phyloP scores from a whole-genome alignment of 2,888 invertebrate species.

The Apocheima hispidaria region DNA sequence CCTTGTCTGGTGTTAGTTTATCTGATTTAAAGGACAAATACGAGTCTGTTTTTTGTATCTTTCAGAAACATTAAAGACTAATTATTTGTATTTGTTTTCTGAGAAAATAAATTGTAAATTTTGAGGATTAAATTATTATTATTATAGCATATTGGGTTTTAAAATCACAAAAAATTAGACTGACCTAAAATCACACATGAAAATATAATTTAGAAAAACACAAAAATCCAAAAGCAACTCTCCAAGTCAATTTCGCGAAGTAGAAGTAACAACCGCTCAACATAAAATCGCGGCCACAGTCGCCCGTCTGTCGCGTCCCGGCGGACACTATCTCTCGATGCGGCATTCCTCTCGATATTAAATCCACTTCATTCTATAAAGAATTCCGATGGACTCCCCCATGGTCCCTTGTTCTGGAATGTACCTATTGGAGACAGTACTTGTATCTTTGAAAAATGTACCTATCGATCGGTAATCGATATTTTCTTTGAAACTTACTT shows the following conservation, averaged over 20 bases:
- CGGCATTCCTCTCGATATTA: slow-evolving; percentile 81
- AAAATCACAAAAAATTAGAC: not conserved
- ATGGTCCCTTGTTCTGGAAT: slow-evolving; percentile 50
- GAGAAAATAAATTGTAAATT: too few species aligned
- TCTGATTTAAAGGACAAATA: too few species aligned
- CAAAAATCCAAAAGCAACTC: not conserved
- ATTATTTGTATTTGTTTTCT: too few species aligned
- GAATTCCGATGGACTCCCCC: slow-evolving; percentile 78
- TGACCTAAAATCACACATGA: not conserved
- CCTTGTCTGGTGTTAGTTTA: too few species aligned
- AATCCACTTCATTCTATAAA: slow-evolving; percentile 83
- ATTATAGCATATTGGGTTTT: too few species aligned
- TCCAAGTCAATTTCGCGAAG: too few species aligned
- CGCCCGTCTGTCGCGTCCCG: slow-evolving; percentile 37
- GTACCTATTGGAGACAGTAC: slow-evolving; percentile 35
- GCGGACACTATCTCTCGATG: slow-evolving; percentile 68
- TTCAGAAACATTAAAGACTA: too few species aligned
- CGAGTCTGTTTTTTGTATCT: too few species aligned
- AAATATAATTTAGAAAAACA: not conserved
- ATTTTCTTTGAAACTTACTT: not conserved
- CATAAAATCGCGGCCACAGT: slow-evolving; percentile 35
- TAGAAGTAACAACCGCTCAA: slow-evolving; percentile 23
- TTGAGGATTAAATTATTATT: too few species aligned
- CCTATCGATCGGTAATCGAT: not conserved
- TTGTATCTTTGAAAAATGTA: slow-evolving; percentile 28